These are phyloP conservation scores for Lepidocyrtinus sp. DNA, from an alignment of 2,888 invertebrate species.

Conservation along the genomic window DNA sequence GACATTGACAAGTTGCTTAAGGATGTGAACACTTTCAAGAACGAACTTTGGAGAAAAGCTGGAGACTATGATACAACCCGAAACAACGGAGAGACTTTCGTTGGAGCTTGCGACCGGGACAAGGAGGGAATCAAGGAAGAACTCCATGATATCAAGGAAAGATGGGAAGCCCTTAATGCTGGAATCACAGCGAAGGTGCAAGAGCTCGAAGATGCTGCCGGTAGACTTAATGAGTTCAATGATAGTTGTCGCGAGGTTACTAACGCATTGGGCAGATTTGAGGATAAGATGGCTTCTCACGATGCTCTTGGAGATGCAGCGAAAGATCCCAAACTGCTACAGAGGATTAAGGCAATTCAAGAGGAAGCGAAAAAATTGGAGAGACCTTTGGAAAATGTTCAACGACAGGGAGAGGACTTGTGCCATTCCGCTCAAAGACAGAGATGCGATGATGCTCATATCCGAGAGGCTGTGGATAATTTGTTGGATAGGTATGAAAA, in stretches of 20 bases:
- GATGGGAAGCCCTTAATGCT: constrained; percentile 94
- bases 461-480: constrained; percentile 84
- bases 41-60: constrained; percentile 93
- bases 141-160: constrained; percentile 84
- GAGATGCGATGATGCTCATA: constrained; percentile 81
- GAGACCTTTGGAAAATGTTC: constrained; percentile 80
- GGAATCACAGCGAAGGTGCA: constrained; percentile 84
- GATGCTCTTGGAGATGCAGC: constrained; percentile 83
- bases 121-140: constrained; percentile 90
- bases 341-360: constrained; percentile 84
- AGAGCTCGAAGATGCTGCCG: constrained; percentile 84
- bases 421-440: constrained; percentile 83
- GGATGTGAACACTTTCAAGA: constrained; percentile 90
- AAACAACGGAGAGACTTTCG: constrained; percentile 88
- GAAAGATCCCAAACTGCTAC: constrained; percentile 86
- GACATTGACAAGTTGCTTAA: constrained; percentile 90
- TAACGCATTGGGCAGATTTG: constrained; percentile 88
- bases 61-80: constrained; percentile 94
- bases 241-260: constrained; percentile 84
- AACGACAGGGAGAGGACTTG: constrained; percentile 83
- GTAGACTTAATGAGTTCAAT: constrained; percentile 72
- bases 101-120: constrained; percentile 90
- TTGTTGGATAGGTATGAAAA: constrained; percentile 84
- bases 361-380: constrained; percentile 87
- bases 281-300: constrained; percentile 85